phyloP scores from a whole-genome alignment of 2,888 invertebrate genomes.

The Ormyrus nitidulus region DNA sequence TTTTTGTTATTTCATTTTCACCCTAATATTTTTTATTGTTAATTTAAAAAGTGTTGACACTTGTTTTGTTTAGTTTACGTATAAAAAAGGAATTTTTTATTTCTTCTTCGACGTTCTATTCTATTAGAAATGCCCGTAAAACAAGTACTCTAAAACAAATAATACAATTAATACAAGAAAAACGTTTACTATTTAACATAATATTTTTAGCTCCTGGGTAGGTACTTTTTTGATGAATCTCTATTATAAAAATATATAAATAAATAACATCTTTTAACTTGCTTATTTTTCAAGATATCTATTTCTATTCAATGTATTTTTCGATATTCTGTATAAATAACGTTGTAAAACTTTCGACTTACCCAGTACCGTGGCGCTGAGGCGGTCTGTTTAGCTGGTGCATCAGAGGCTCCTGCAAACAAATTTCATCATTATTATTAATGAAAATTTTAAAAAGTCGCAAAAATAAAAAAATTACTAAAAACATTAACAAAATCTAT shows the following conservation, averaged over 20 bases:
- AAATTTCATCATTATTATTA: background rate
- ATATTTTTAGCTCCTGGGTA: constrained; percentile 38
- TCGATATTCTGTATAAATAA: background rate
- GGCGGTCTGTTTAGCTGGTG: constrained; percentile 69
- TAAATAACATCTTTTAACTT: constrained; percentile 59
- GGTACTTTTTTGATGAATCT: constrained; percentile 50
- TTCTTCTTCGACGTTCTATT: constrained; percentile 13
- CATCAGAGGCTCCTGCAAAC: constrained; percentile 68
- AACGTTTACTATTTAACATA: constrained; percentile 18
- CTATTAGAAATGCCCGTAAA: constrained; percentile 37
- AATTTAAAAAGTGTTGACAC: background rate
- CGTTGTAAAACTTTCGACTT: constrained; percentile 59
- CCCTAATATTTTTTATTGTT: constrained; percentile 2
- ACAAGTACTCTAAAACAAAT: constrained; percentile 47
- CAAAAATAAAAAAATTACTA: constrained; percentile 15
- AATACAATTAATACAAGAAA: constrained; percentile 40
- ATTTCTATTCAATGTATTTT: constrained; percentile 27
- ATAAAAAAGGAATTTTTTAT: constrained; percentile 23
- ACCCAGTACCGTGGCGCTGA: constrained; percentile 73
- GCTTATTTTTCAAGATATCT: constrained; percentile 52
- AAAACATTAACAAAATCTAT: background rate
- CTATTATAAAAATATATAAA: constrained; percentile 56
- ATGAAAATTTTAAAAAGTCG: background rate
- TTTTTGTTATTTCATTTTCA: background rate
- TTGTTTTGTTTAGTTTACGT: constrained; percentile 8